These are phyloP conservation scores for Poeciliopsis paucimaculata DNA, from an alignment of 2,797 vertebrate genomes.

Conservation along the genomic window DNA sequence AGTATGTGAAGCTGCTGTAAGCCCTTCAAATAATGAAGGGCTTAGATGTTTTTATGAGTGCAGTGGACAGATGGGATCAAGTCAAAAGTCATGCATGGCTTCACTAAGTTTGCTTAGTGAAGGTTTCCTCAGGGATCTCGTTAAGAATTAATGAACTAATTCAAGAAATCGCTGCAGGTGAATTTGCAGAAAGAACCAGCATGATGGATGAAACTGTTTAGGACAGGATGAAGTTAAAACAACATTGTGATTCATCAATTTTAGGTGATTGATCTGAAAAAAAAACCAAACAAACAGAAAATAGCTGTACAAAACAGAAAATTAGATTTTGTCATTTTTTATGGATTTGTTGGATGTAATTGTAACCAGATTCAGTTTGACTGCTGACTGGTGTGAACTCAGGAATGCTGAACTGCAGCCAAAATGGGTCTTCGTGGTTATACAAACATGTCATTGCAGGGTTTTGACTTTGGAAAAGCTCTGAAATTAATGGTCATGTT, in stretches of 20 bases:
- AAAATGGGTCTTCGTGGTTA: background rate
- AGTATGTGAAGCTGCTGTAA: background rate
- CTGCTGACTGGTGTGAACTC: background rate
- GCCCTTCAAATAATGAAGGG: slow-evolving; percentile 17
- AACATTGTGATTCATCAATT: background rate
- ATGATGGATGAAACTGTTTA: background rate
- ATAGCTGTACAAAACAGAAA: too few species aligned
- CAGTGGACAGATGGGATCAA: slow-evolving; percentile 9
- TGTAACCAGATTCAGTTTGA: background rate
- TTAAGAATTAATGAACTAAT: slow-evolving; percentile 57
- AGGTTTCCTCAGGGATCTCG: slow-evolving; percentile 71
- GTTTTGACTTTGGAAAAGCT: background rate
- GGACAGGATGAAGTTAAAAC: background rate
- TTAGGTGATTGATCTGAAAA: background rate
- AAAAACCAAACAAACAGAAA: background rate
- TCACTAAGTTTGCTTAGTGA: slow-evolving; percentile 14
- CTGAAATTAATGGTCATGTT: background rate
- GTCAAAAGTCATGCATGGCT: slow-evolving; percentile 48
- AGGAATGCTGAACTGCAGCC: background rate
- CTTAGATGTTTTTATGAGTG: slow-evolving; percentile 24
- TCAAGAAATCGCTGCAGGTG: slow-evolving; percentile 41
- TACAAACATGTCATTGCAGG: background rate
- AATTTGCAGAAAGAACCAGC: slow-evolving; percentile 43
- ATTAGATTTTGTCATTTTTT: background rate
- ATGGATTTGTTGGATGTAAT: background rate